These are phyloP conservation scores for Cryptomyrus ogoouensis DNA, from an alignment of 2,113 vertebrate genomes.

Conservation along the genomic window DNA sequence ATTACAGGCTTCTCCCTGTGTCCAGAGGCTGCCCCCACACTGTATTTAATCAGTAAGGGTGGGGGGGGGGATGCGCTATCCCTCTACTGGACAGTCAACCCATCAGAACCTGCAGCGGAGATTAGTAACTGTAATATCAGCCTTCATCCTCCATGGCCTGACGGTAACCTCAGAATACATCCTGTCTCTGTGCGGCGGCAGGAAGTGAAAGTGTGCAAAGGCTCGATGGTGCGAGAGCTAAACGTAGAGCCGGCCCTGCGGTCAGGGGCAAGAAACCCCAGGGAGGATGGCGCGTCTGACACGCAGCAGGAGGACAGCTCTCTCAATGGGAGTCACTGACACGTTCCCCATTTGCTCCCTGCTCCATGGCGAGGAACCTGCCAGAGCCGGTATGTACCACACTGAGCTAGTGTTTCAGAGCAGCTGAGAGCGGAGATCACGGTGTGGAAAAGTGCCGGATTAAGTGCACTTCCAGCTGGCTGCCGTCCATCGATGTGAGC, in stretches of 20 bases:
- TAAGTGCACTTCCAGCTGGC: neutral
- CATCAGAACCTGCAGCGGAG: neutral
- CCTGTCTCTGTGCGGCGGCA: neutral
- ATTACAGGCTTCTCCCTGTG: neutral
- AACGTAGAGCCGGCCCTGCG: neutral
- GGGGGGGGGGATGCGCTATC: neutral
- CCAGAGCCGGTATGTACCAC: neutral
- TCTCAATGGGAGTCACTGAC: neutral
- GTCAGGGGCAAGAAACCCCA: neutral
- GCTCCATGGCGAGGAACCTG: neutral
- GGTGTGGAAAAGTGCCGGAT: neutral
- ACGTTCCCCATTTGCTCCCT: neutral
- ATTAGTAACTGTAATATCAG: neutral
- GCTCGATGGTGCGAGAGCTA: neutral
- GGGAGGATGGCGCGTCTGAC: neutral
- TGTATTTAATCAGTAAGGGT: neutral
- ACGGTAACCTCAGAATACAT: neutral
- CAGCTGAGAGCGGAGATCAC: neutral
- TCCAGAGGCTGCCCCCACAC: neutral
- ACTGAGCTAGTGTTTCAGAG: neutral
- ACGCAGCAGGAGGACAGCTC: neutral
- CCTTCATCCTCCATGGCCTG: neutral
- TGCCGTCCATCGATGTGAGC: neutral
- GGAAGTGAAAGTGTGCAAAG: neutral
- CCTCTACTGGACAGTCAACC: neutral